Base-by-base conservation (phyloP, 2,888 invertebrate genomes). In the Argyra leucocephala region DNA sequence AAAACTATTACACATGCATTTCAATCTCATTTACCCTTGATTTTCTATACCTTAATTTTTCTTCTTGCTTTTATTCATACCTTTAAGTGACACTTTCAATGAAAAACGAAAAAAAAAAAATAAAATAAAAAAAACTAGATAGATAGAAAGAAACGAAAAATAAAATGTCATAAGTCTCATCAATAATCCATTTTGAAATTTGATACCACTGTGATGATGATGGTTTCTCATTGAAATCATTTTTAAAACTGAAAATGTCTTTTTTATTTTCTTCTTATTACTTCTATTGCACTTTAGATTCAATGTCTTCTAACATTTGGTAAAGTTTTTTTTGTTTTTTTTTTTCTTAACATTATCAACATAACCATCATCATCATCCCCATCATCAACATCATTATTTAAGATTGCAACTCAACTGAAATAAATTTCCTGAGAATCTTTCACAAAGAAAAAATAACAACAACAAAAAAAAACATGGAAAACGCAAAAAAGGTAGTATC, bases 151-250 rank as follows among this genome's bases (percentile, higher is more conserved):
- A 31, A 31, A n/a, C 5, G 18, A 48, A 48, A n/a, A 48, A 15
- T 2, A 48, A 48, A 48, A 48, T 48, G 48, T 48, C 48, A 48
- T 48, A 48, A 48, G 48, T 48, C 48, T 48, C 48, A 48, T 48
- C 48, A 48, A 48, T 48, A 48, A 48, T 48, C 48, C 48, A 48
- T 48, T 48, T 48, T 1, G 48, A 48, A 48, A 48, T 48, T 48
- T 48, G 48, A 48, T 18, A 48, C 48, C 48, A 48, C n/a, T 5
- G 1, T 1, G 48, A 18, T 48, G 48, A 9, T 48, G 48, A 48
- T 48, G 48, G 48, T 18, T 18, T 48, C 48, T 48, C 6, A 48
- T 48, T 12, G 18, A 48, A 48, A 18, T 48, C 48, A 48, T 48
- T 48, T 18, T 48, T 3, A n/a, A 48, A 48, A 48, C 15, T 48